phyloP scores from a whole-genome alignment of 1,140 invertebrate species.

The Drosophila murphyi region DNA sequence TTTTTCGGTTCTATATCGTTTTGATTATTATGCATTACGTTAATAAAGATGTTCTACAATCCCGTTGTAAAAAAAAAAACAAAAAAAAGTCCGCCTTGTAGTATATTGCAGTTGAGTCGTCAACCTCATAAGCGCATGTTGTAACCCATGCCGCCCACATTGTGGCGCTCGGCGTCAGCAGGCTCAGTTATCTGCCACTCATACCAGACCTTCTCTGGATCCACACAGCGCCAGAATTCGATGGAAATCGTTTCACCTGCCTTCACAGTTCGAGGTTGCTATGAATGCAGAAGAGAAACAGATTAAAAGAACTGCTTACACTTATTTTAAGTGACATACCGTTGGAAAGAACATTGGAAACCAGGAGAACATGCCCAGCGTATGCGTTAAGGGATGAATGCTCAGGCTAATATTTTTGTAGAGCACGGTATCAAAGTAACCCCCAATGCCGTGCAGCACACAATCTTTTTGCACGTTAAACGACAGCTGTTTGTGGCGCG shows the following conservation, averaged over 20 bases:
- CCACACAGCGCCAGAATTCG: constrained; percentile 94
- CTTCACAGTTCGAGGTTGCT: constrained; percentile 85
- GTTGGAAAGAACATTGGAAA: constrained; percentile 98
- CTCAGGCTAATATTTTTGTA: constrained; percentile 94
- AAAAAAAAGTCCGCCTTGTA: not conserved
- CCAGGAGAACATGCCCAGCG: constrained; percentile 97
- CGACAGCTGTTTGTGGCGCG: constrained; percentile 88
- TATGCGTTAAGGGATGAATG: constrained; percentile 95
- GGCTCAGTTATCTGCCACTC: constrained; percentile 94
- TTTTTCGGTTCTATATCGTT: constrained; percentile 28
- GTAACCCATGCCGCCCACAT: constrained; percentile 52
- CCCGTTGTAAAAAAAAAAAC: not conserved
- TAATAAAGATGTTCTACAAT: constrained; percentile 10
- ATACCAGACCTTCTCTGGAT: constrained; percentile 95
- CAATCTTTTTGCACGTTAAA: constrained; percentile 91
- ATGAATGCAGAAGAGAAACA: constrained; percentile 12
- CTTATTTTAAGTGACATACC: constrained; percentile 85
- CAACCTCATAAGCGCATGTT: constrained; percentile 41
- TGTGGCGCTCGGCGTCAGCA: constrained; percentile 54
- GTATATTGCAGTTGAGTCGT: constrained; percentile 18
- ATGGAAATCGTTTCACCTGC: constrained; percentile 90
- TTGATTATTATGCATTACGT: constrained; percentile 18
- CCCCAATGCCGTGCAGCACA: constrained; percentile 96
- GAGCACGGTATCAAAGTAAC: constrained; percentile 96
- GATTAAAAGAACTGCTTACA: not conserved